Percentiles rank a stretch among this genome's conserved stretches.
phyloP scores from a whole-genome alignment of 2,888 invertebrate genomes.

The Brachycybe producta region DNA sequence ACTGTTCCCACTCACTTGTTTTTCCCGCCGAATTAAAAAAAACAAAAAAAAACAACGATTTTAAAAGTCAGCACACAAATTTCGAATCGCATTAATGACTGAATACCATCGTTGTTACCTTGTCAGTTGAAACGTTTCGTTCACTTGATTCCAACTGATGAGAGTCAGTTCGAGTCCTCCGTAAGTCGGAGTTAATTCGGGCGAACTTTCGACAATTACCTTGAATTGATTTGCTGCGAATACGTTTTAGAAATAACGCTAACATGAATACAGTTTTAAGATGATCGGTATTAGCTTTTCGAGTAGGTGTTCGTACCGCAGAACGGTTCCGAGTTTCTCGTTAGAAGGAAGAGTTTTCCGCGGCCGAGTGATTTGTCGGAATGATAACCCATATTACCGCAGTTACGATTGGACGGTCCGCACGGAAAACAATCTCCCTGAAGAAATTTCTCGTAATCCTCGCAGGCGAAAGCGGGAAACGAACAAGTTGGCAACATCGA shows the following conservation, averaged over 20 bases:
- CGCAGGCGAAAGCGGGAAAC: constrained; percentile 82
- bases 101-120: constrained; percentile 44
- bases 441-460: constrained; percentile 67
- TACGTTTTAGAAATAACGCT: constrained; percentile 1
- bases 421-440: constrained; percentile 65
- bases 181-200: constrained; percentile 55
- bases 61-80: neutral
- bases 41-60: neutral
- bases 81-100: neutral
- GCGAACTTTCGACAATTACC: constrained; percentile 55
- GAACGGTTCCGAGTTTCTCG: constrained; percentile 81
- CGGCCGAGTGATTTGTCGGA: constrained; percentile 68
- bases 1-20: constrained; percentile 60
- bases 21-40: neutral
- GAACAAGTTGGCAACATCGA: constrained; percentile 81
- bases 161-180: constrained; percentile 60
- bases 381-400: constrained; percentile 90
- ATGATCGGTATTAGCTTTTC: neutral
- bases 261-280: neutral
- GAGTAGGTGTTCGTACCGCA: constrained; percentile 49
- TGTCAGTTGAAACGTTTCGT: constrained; percentile 78
- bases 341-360: constrained; percentile 68
- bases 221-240: constrained; percentile 69
- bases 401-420: constrained; percentile 39
- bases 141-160: constrained; percentile 50